phyloP scores from a whole-genome alignment of 2,113 vertebrate genomes.

The Salvelinus sp. region DNA sequence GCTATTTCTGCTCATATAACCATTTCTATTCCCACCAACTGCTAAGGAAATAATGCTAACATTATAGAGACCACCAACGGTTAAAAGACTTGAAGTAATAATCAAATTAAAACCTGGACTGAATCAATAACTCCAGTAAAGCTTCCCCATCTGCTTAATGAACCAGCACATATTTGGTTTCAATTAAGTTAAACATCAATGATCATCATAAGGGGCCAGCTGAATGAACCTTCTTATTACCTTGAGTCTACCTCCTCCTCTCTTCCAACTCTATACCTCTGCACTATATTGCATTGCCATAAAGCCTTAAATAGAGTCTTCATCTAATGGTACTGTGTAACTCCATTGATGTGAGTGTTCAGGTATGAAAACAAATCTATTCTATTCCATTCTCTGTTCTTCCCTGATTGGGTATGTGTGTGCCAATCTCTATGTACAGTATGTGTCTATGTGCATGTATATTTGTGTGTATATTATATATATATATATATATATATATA shows the following conservation, averaged over 20 bases:
- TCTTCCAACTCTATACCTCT: constrained; percentile 54
- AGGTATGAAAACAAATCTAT: not conserved
- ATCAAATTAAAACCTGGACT: constrained; percentile 66
- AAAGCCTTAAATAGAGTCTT: not conserved
- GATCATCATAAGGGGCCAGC: constrained; percentile 69
- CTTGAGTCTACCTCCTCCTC: constrained; percentile 67
- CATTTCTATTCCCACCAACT: too few relatives aligned
- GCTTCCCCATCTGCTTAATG: constrained; percentile 66
- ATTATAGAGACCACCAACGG: not conserved
- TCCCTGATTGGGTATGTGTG: not conserved
- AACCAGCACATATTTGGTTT: constrained; percentile 75
- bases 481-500: not conserved
- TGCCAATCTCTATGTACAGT: not conserved
- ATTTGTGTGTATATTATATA: not conserved
- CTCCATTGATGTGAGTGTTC: not conserved
- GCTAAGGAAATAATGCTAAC: too few relatives aligned
- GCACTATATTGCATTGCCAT: constrained; percentile 13
- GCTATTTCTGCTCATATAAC: too few relatives aligned
- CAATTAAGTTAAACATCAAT: constrained; percentile 72
- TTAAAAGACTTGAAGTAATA: constrained; percentile 22
- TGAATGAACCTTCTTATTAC: constrained; percentile 74
- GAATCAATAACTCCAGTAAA: constrained; percentile 68
- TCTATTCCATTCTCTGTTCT: too few relatives aligned
- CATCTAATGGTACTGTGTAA: too few relatives aligned
- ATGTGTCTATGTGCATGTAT: not conserved